Evolutionary conservation across 2,797 vertebrate genomes (phyloP), one percentile per base, ranked within the genome.

Genomic region (Cynopterus sphinx): DNA sequence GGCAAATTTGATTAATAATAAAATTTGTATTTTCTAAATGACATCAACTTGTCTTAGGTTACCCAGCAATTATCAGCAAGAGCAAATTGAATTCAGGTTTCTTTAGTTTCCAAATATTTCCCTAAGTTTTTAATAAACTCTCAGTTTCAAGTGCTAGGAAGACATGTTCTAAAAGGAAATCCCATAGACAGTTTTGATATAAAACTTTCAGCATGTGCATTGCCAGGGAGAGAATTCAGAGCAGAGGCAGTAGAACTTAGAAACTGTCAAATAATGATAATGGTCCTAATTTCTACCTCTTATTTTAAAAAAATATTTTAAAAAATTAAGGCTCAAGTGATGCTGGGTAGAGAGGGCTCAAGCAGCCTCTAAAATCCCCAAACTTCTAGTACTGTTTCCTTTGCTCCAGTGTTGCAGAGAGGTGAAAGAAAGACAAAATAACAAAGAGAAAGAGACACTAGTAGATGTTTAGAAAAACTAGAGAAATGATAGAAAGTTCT

Each of bases 1-100:
- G 77, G 26, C 9, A 91, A 67, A 79, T 73, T 81, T 84, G 85
- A 86, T 85, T 91, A 91, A 71, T 75, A 28, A 2, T 49, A 79
- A 15, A 87, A 65, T 88, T 93, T 53, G 2, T 90, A 63, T 92
- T 94, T 63, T 91, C 24, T 74, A 51, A 93, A 59, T 78, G 55
- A 49, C 11, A 53, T 75, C 71, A 89, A 70, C 21, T 70, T 77
- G n/a, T 82, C 63, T 92, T 84, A 63, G 65, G 21, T 71, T 87
- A 59, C 5, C 21, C 2, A 78, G 86, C 19, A 90, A 53, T 74
- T 78, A 86, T 84, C 68, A n/a, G 43, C 65, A 93, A 90, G 90
- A 87, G n/a, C 31, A 87, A 90, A 71, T 82, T 36, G 21, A 83
- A 68, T 83, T 33, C 74, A 77, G 9, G 4, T 93, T 90, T 82